Evolutionary conservation across 2,888 invertebrate genomes (phyloP).

Genomic region (Stenolophus ochropezus): DNA sequence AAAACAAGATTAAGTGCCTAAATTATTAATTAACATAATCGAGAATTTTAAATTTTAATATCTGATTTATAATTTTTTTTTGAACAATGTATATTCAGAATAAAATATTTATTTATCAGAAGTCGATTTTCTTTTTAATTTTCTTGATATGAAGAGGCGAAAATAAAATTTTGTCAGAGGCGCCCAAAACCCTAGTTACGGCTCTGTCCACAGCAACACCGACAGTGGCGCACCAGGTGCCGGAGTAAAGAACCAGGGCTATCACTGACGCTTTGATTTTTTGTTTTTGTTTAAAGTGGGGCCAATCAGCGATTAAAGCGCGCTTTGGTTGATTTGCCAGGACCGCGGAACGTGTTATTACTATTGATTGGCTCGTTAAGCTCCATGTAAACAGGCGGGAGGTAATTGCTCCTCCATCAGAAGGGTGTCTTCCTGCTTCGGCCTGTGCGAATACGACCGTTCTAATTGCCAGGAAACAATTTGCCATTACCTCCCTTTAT

Average conservation of each 20-base stretch:
- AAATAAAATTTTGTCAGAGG: too few relatives aligned
- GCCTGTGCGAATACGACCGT: neutral
- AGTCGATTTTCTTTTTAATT: too few relatives aligned
- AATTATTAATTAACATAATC: too few relatives aligned
- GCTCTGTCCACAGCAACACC: too few relatives aligned
- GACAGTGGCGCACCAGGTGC: too few relatives aligned
- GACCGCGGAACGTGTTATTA: conserved; percentile 54
- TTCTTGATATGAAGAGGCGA: too few relatives aligned
- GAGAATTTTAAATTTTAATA: too few relatives aligned
- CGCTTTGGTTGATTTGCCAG: conserved; percentile 42
- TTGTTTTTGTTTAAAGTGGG: conserved; percentile 31
- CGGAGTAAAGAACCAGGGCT: neutral
- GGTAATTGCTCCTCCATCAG: conserved; percentile 34
- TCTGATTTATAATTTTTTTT: too few relatives aligned
- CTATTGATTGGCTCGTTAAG: conserved; percentile 59
- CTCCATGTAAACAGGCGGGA: conserved; percentile 50
- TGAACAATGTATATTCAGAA: too few relatives aligned
- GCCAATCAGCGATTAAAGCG: conserved; percentile 30
- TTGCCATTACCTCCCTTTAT: neutral
- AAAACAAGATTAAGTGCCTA: too few relatives aligned
- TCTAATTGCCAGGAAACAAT: neutral
- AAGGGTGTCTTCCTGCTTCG: conserved; percentile 31
- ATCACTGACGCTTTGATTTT: conserved; percentile 21
- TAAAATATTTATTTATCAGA: too few relatives aligned
- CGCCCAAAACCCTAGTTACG: too few relatives aligned